Base-by-base conservation (phyloP, 2,888 invertebrate genomes). In the Gryllus longicercus region DNA sequence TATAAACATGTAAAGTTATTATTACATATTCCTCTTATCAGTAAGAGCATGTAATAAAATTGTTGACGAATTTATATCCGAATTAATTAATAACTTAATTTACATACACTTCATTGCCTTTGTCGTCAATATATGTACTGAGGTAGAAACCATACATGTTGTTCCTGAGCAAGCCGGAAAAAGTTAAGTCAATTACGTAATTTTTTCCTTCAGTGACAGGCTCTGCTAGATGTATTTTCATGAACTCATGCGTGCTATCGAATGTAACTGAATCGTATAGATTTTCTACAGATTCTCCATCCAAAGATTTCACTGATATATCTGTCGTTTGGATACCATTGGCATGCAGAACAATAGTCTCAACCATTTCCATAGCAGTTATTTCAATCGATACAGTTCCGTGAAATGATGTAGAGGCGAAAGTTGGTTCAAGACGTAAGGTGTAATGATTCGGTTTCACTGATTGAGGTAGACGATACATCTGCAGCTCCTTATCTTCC, bases 81-180 rank as follows among this genome's bases (percentile, higher is more conserved):
- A 38, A 38, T 38, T 5, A 4, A 38, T 38, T 1, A 8, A 38
- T 38, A 8, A 0, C 38, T 1, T 8, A 38, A 8, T 38, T 8
- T 38, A 38, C 38, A 0, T 38, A 38, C 38, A 38, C 88, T 88
- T 87, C 90, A 91, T 89, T 90, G 81, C 86, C 89, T 74, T 88
- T 86, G 2, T 88, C 88, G 50, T 87, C 85, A 78, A 5, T 25
- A 12, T 49, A 76, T 18, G 14, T 76, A 21, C 25, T 76, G 16
- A 38, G 18, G 49, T 25, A 76, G 18, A 38, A 49, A 18, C 63
- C 63, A 63, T 63, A 63, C 63, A 63, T 63, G n/a, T 63, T n/a
- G 14, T 63, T 14, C n/a, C 63, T 3, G 16, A 63, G 63, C 0
- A 1, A 8, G 14, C 63, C 63, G 4, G 11, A 18, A n/a, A 63